Conservation (phyloP, 2,888 invertebrate genomes). For the Cheilosia vulpina region DNA sequence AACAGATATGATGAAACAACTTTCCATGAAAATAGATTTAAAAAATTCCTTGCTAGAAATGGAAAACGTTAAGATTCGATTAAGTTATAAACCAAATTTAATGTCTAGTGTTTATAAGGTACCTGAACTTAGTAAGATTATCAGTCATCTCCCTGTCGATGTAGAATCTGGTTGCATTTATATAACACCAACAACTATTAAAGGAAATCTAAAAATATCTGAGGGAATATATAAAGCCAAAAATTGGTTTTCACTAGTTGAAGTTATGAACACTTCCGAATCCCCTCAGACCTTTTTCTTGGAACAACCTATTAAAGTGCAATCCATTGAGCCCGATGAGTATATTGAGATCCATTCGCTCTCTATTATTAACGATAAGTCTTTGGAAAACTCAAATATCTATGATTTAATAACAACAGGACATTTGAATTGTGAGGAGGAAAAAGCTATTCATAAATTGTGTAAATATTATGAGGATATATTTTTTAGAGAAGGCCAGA, state of each 20-base stretch:
- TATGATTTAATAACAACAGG: not conserved
- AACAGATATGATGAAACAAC: conserved; percentile 59
- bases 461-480: conserved; percentile 54
- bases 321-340: conserved; percentile 5
- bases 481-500: conserved; percentile 40
- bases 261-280: conserved; percentile 49
- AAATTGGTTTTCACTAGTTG: conserved; percentile 45
- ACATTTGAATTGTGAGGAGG: conserved; percentile 24
- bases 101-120: conserved; percentile 54
- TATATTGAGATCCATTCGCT: conserved; percentile 32
- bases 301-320: conserved; percentile 53
- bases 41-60: conserved; percentile 44
- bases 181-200: conserved; percentile 23
- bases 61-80: conserved; percentile 21
- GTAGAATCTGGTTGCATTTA: conserved; percentile 49
- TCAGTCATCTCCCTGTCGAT: conserved; percentile 56
- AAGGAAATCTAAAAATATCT: conserved; percentile 35
- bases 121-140: conserved; percentile 31
- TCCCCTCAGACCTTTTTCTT: conserved; percentile 32
- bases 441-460: conserved; percentile 48
- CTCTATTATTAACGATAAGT: conserved; percentile 3
- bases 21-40: conserved; percentile 60
- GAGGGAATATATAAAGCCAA: conserved; percentile 51
- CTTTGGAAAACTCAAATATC: conserved; percentile 15
- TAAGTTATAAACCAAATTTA: conserved; percentile 53